Evolutionary conservation across 2,888 invertebrate genomes (phyloP).

Genomic region (Chirona hameri): DNA sequence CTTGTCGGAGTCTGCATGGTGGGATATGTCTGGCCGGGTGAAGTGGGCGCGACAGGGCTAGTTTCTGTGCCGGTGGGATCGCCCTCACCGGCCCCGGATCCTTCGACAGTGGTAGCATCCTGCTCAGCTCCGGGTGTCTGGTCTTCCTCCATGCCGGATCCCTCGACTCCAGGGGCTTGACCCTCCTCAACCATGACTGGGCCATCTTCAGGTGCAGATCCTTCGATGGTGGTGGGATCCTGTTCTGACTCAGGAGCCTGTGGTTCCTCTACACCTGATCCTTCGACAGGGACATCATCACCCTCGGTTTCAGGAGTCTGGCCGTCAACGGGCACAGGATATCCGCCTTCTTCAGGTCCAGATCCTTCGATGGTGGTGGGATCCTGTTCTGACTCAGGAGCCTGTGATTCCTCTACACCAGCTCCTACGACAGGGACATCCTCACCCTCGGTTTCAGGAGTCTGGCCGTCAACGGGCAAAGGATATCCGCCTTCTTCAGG

Average conservation of each 20-base stretch:
- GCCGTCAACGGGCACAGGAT: too few species aligned
- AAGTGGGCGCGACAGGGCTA: too few species aligned
- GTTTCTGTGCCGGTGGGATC: too few species aligned
- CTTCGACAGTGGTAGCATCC: background rate
- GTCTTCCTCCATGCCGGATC: too few species aligned
- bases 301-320: too few species aligned
- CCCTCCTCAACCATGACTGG: background rate
- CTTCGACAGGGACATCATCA: background rate
- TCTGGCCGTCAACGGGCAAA: background rate
- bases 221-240: conserved; percentile 6
- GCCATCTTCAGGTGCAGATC: background rate
- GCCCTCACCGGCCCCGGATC: background rate
- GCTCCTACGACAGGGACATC: too few species aligned
- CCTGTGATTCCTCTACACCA: too few species aligned
- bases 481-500: background rate
- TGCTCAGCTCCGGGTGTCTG: too few species aligned
- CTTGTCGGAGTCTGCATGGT: too few species aligned
- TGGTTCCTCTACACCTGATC: background rate
- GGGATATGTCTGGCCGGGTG: too few species aligned
- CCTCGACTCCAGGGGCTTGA: conserved; percentile 7
- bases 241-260: background rate
- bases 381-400: too few species aligned
- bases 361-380: background rate
- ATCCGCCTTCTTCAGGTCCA: background rate
- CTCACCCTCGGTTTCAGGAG: background rate